Conservation (phyloP, 2,797 vertebrate species). For the Nyctalus aviator region DNA sequence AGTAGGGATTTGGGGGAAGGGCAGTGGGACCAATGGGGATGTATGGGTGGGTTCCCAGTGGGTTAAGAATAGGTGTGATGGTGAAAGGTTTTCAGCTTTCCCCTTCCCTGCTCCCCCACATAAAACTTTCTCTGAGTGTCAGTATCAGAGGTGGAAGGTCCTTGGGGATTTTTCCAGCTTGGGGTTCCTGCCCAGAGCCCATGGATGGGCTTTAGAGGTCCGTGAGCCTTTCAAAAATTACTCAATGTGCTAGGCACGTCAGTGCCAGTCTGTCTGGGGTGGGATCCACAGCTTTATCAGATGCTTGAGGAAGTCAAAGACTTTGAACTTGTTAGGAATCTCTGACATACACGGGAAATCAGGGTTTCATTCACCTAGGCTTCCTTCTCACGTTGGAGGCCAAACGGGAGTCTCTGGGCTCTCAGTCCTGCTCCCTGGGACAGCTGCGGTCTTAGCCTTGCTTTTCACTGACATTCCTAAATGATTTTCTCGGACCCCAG, state of each 20-base stretch:
- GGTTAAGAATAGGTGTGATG: background rate
- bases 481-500: background rate
- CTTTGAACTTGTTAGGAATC: background rate
- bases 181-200: background rate
- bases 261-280: background rate
- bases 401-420: background rate
- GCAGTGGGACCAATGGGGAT: background rate
- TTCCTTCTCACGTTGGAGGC: background rate
- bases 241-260: background rate
- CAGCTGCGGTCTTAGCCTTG: background rate
- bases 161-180: background rate
- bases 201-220: background rate
- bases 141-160: background rate
- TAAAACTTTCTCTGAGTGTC: background rate
- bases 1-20: background rate
- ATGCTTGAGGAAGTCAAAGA: background rate
- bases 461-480: background rate
- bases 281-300: background rate
- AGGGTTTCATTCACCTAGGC: background rate
- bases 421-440: background rate
- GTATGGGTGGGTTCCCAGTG: background rate
- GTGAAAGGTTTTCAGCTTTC: background rate
- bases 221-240: background rate
- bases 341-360: background rate
- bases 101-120: no score